Percentiles rank a stretch among this genome's conserved stretches.
Conservation (phyloP, 1,140 invertebrate species). For the Pseudoatta argentina region DNA sequence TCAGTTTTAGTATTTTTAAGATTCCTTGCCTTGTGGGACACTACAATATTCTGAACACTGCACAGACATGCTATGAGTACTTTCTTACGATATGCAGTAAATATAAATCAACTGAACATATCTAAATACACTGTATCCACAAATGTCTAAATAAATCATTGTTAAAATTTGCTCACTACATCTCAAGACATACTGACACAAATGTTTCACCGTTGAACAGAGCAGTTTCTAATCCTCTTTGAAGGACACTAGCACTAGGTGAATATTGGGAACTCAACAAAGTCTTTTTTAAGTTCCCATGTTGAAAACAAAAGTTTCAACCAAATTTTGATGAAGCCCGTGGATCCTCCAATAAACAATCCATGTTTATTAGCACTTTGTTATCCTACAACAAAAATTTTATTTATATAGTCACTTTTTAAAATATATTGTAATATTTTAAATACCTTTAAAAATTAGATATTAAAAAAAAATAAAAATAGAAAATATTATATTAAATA, state of each 20-base stretch:
- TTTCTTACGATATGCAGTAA: slow-evolving; percentile 69
- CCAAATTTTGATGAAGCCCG: slow-evolving; percentile 86
- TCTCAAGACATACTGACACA: slow-evolving; percentile 65
- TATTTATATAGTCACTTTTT: not conserved
- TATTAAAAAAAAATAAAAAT: slow-evolving; percentile 17
- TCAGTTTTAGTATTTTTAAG: slow-evolving; percentile 69
- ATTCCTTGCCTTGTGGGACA: slow-evolving; percentile 60
- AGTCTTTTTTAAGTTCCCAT: slow-evolving; percentile 85
- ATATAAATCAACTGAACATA: slow-evolving; percentile 72
- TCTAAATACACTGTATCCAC: slow-evolving; percentile 71
- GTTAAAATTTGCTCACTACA: slow-evolving; percentile 69
- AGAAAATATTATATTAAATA: not conserved
- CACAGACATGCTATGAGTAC: slow-evolving; percentile 68
- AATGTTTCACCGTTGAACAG: slow-evolving; percentile 59
- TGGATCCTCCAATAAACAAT: slow-evolving; percentile 84
- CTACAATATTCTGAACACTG: slow-evolving; percentile 59
- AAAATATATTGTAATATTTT: not conserved
- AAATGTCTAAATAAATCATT: slow-evolving; percentile 73
- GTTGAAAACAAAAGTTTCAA: slow-evolving; percentile 78
- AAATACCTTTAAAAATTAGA: not conserved
- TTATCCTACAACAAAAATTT: slow-evolving; percentile 74
- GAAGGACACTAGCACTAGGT: slow-evolving; percentile 76
- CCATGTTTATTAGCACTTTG: slow-evolving; percentile 78
- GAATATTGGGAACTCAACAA: slow-evolving; percentile 79
- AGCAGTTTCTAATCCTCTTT: slow-evolving; percentile 66